Conservation (phyloP, 1,140 invertebrate genomes). For the Sycophila sp. region DNA sequence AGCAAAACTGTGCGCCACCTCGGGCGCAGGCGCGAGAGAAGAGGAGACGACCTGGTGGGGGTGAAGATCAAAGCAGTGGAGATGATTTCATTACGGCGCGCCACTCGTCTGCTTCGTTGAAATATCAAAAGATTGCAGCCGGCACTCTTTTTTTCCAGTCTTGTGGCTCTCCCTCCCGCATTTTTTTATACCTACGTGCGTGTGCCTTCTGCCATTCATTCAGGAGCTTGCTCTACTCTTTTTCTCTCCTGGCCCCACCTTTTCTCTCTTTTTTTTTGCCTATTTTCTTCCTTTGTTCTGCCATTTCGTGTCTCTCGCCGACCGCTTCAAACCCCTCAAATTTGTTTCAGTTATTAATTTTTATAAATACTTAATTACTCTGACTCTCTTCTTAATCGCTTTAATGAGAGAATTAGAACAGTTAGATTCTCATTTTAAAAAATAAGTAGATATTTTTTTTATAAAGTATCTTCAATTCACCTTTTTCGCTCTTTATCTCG, state of each 20-base stretch:
- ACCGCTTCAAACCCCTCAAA: background rate
- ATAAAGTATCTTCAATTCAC: no score
- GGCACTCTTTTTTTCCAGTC: conserved; percentile 37
- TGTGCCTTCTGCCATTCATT: conserved; percentile 1
- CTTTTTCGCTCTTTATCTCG: no score
- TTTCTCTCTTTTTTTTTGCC: background rate
- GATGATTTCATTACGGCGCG: conserved; percentile 66
- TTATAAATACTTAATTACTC: background rate
- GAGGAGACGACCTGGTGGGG: conserved; percentile 42
- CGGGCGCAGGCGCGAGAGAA: conserved; percentile 14
- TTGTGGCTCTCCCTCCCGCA: background rate
- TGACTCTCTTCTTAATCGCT: no score
- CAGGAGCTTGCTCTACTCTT: background rate
- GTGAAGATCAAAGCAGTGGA: conserved; percentile 64
- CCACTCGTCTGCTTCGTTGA: conserved; percentile 61
- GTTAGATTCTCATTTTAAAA: no score
- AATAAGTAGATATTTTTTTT: no score
- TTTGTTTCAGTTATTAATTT: background rate
- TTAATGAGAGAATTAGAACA: no score
- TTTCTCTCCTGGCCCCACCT: no score
- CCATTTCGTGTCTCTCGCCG: background rate
- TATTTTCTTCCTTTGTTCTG: background rate
- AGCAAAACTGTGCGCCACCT: background rate
- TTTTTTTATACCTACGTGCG: no score
- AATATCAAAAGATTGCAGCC: conserved; percentile 64